phyloP scores from a whole-genome alignment of 2,888 invertebrate genomes.

The Aproaerema taeniolella region DNA sequence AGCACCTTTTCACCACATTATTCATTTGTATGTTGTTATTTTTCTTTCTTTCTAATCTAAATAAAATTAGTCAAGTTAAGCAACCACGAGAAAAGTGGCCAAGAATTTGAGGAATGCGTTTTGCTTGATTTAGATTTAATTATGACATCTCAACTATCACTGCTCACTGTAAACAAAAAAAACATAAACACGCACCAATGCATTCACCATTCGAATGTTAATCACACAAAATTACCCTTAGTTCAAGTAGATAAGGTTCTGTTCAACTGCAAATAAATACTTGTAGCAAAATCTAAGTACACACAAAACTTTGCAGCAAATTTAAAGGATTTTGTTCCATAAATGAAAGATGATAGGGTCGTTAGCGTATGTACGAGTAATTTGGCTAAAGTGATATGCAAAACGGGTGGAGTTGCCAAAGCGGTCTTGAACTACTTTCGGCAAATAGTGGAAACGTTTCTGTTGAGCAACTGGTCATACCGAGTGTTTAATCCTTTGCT shows the following conservation, averaged over 20 bases:
- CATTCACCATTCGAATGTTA: neutral
- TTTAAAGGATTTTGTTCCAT: neutral
- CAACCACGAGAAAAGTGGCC: too few species aligned
- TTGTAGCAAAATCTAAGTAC: neutral
- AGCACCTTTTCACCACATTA: too few species aligned
- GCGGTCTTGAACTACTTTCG: slow-evolving; percentile 54
- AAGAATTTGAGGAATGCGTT: too few species aligned
- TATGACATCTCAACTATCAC: slow-evolving; percentile 1
- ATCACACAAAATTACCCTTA: too few species aligned
- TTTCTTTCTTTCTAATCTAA: too few species aligned
- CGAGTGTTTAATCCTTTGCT: slow-evolving; percentile 11
- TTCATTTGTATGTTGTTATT: too few species aligned
- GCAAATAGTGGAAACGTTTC: slow-evolving; percentile 44
- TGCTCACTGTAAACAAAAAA: neutral
- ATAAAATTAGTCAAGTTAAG: too few species aligned
- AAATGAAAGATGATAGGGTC: neutral
- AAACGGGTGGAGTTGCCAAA: slow-evolving; percentile 39
- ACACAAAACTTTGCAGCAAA: neutral
- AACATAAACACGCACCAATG: neutral
- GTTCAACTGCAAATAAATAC: neutral
- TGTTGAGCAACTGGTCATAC: slow-evolving; percentile 35
- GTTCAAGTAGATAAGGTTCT: neutral
- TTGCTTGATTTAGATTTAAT: too few species aligned
- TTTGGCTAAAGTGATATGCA: slow-evolving; percentile 34
- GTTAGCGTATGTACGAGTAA: neutral